Conservation (phyloP, 2,113 vertebrate species). For the Ivindomyrus marchei region DNA sequence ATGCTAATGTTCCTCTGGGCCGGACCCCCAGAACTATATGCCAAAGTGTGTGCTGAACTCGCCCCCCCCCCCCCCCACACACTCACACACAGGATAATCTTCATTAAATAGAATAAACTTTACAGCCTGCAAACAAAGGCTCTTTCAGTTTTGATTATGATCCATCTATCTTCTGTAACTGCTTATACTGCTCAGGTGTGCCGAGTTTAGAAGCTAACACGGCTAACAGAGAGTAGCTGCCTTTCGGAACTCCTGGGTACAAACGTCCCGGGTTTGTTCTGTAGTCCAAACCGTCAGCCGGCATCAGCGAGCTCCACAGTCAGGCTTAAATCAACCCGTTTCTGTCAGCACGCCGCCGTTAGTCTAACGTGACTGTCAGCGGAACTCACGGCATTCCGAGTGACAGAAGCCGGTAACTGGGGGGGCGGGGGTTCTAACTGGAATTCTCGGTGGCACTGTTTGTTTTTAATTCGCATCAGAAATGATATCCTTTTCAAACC, state of each 20-base stretch:
- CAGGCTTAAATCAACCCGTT: not conserved
- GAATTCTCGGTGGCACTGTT: conserved; percentile 26
- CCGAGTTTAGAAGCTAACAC: not conserved
- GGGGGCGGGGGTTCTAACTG: not conserved
- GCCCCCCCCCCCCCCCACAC: not conserved
- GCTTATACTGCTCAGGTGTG: not conserved
- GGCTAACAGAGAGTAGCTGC: not conserved
- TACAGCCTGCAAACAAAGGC: not conserved
- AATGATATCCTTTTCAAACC: not conserved
- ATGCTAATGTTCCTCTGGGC: not conserved
- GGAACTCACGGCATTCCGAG: not conserved
- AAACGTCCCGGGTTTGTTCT: not conserved
- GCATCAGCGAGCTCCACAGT: not conserved
- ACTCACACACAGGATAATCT: not conserved
- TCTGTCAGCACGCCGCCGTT: not conserved
- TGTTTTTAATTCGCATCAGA: conserved; percentile 19
- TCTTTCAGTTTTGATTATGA: not conserved
- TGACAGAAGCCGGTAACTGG: not conserved
- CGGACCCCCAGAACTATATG: not conserved
- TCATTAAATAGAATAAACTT: not conserved
- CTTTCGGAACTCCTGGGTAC: not conserved
- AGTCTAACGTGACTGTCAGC: not conserved
- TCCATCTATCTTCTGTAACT: not conserved
- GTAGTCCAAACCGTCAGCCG: not conserved
- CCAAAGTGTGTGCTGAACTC: not conserved